Conservation (phyloP, 92 coral and sea anemone species). For the Diadumene lineata region DNA sequence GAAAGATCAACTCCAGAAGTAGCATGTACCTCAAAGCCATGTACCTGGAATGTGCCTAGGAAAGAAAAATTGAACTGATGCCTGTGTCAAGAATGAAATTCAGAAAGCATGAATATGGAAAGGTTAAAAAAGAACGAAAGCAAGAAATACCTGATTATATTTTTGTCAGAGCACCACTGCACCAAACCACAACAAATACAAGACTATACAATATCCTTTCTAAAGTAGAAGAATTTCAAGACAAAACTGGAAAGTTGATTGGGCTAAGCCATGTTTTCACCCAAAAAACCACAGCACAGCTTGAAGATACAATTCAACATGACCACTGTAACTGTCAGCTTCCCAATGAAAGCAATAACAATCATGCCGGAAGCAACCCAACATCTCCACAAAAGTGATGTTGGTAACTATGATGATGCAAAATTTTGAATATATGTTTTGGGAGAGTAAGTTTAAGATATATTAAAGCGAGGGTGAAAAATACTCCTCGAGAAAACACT, state of each 20-base stretch:
- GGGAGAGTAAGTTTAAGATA: too few relatives aligned
- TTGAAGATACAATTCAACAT: slow-evolving; percentile 12
- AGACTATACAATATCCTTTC: slow-evolving; percentile 19
- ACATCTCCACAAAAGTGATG: too few relatives aligned
- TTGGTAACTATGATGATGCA: too few relatives aligned
- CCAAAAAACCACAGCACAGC: neutral
- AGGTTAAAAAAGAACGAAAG: slow-evolving; percentile 18
- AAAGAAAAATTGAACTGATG: slow-evolving; percentile 43
- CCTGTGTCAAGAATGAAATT: slow-evolving; percentile 31
- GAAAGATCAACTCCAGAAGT: slow-evolving; percentile 22
- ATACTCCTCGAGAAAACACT: too few relatives aligned
- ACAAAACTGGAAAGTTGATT: slow-evolving; percentile 34
- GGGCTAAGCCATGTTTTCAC: slow-evolving; percentile 32
- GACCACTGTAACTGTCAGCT: too few relatives aligned
- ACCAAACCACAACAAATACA: slow-evolving; percentile 5
- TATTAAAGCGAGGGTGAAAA: too few relatives aligned
- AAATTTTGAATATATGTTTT: too few relatives aligned
- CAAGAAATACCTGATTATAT: slow-evolving; percentile 18
- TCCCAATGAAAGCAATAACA: too few relatives aligned
- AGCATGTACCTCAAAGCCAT: slow-evolving; percentile 57
- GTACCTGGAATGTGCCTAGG: slow-evolving; percentile 64
- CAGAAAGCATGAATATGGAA: slow-evolving; percentile 44
- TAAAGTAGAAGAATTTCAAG: slow-evolving; percentile 24
- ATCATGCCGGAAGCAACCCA: too few relatives aligned
- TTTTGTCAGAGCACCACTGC: slow-evolving; percentile 45